phyloP scores from a whole-genome alignment of 2,113 vertebrate species.

The Eupsittula cactorum region DNA sequence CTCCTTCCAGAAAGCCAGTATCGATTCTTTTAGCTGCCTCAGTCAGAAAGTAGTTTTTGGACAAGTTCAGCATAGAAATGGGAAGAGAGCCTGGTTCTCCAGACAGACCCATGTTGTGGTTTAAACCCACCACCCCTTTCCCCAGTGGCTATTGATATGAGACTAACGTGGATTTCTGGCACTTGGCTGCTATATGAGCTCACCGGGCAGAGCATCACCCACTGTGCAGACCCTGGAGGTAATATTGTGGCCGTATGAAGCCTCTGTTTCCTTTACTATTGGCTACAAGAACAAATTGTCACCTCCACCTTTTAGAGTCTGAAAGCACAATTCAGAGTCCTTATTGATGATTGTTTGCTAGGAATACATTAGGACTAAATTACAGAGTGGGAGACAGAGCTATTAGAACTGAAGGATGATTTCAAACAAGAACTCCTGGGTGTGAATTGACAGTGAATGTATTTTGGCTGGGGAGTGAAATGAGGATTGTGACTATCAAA shows the following conservation, averaged over 20 bases:
- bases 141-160: rapidly evolving
- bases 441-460: neutral
- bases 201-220: neutral
- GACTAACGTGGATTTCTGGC: neutral
- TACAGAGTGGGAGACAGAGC: neutral
- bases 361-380: rapidly evolving
- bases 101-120: neutral
- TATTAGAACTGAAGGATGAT: neutral
- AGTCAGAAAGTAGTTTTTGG: neutral
- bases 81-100: neutral
- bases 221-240: neutral
- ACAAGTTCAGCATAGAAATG: neutral
- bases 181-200: neutral
- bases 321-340: neutral
- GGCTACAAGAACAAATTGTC: neutral
- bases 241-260: neutral
- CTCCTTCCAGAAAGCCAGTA: slow-evolving; percentile 53
- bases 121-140: neutral
- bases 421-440: neutral
- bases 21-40: slow-evolving; percentile 7
- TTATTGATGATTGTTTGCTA: neutral
- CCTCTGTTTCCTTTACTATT: neutral
- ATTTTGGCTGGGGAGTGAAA: neutral
- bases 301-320: too few species aligned
- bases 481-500: neutral